phyloP scores from a whole-genome alignment of 2,888 invertebrate genomes.

The Caenorhabditis wallacei region DNA sequence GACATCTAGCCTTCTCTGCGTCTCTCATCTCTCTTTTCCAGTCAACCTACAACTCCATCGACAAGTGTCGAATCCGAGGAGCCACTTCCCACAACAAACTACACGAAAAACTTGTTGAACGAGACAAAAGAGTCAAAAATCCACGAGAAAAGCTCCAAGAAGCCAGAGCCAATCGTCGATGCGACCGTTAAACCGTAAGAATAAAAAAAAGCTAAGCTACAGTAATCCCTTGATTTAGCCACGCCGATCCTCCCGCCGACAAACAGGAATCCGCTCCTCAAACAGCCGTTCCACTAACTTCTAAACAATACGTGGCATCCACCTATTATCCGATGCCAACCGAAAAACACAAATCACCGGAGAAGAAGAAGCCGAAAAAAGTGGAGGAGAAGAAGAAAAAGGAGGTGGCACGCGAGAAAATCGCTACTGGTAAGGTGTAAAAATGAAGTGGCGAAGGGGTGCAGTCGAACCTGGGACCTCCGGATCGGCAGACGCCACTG shows the following conservation, averaged over 20 bases:
- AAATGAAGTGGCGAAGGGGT: no score
- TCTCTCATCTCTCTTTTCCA: background rate
- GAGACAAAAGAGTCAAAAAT: conserved; percentile 20
- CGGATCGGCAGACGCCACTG: no score
- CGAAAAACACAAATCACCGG: conserved; percentile 50
- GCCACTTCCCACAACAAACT: background rate
- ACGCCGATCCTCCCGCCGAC: conserved; percentile 7
- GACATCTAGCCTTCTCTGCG: no score
- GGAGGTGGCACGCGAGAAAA: background rate
- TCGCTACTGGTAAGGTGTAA: no score
- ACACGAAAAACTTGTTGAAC: conserved; percentile 41
- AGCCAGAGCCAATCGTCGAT: no score
- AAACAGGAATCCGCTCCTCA: conserved; percentile 23
- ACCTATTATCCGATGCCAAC: conserved; percentile 52
- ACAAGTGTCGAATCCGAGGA: conserved; percentile 42
- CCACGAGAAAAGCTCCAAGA: background rate
- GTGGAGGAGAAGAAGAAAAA: conserved; percentile 38
- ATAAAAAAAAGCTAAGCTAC: background rate
- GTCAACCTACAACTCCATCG: conserved; percentile 23
- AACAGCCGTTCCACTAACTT: conserved; percentile 32
- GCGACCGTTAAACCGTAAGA: no score
- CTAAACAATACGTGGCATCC: conserved; percentile 36
- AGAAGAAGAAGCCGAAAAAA: conserved; percentile 38
- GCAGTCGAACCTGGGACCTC: no score
- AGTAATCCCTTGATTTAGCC: conserved; percentile 3